These are phyloP conservation scores for Agrochola litura DNA, from an alignment of 2,888 invertebrate species.

Conservation along the genomic window DNA sequence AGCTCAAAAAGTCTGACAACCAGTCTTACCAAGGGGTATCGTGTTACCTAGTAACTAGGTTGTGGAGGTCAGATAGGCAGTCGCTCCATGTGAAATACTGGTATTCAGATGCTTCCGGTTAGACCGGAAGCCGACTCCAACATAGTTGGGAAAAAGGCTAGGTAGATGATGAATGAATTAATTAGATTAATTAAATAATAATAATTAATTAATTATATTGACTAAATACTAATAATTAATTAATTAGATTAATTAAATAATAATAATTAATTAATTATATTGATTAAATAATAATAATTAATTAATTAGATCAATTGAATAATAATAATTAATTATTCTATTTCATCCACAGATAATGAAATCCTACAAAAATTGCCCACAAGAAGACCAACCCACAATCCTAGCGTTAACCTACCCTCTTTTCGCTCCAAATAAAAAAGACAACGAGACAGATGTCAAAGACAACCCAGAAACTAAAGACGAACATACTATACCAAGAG, in stretches of 20 bases:
- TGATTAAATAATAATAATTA: too few relatives aligned
- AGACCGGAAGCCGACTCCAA: too few relatives aligned
- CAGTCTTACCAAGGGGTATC: too few relatives aligned
- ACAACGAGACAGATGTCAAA: constrained; percentile 27
- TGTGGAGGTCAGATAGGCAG: too few relatives aligned
- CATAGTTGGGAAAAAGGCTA: too few relatives aligned
- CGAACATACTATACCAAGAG: constrained; percentile 2
- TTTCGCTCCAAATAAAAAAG: constrained; percentile 85
- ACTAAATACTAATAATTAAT: neutral
- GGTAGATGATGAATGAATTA: neutral
- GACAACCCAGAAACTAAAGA: constrained; percentile 63
- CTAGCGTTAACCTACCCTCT: constrained; percentile 95
- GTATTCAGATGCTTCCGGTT: too few relatives aligned
- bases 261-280: neutral
- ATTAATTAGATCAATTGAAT: neutral
- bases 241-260: too few relatives aligned
- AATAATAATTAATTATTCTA: neutral
- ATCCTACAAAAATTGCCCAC: constrained; percentile 75
- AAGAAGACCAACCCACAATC: constrained; percentile 91
- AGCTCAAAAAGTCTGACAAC: too few relatives aligned
- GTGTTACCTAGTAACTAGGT: too few relatives aligned
- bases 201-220: neutral
- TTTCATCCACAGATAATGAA: constrained; percentile 81
- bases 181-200: too few relatives aligned
- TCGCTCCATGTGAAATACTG: too few relatives aligned